A percentile compares a stretch with the other conserved stretches of the same genome.
phyloP scores from a whole-genome alignment of 2,113 vertebrate species.

The Drymodes brunneopygia region DNA sequence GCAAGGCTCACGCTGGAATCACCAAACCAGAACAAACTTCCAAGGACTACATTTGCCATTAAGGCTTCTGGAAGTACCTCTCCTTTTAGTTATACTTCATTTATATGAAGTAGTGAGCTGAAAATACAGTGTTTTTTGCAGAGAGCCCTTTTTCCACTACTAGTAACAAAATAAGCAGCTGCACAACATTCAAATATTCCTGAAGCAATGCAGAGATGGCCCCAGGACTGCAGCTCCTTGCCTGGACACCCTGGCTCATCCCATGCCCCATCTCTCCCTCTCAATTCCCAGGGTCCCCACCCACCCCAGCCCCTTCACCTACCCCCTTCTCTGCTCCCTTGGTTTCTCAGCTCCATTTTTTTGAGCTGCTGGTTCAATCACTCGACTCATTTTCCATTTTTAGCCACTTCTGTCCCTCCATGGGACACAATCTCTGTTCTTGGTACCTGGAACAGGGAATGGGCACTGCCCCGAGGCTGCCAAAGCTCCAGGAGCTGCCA shows the following conservation, averaged over 20 bases:
- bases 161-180: background rate
- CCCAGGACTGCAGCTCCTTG: background rate
- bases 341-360: background rate
- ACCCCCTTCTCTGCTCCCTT: background rate
- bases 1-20: background rate
- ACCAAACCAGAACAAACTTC: background rate
- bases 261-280: background rate
- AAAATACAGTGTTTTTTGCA: background rate
- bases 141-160: background rate
- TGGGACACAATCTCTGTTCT: fast-evolving
- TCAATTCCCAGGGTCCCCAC: fast-evolving
- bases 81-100: background rate
- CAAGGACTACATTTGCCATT: background rate
- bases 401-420: background rate
- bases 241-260: background rate
- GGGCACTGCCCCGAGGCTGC: fast-evolving
- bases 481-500: background rate
- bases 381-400: background rate
- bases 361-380: background rate
- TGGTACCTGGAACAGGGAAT: background rate
- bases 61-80: background rate
- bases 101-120: background rate
- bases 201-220: background rate
- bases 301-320: background rate
- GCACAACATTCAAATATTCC: background rate